phyloP scores from a whole-genome alignment of 2,113 vertebrate species.

The Pangasianodon hypophthalmus region DNA sequence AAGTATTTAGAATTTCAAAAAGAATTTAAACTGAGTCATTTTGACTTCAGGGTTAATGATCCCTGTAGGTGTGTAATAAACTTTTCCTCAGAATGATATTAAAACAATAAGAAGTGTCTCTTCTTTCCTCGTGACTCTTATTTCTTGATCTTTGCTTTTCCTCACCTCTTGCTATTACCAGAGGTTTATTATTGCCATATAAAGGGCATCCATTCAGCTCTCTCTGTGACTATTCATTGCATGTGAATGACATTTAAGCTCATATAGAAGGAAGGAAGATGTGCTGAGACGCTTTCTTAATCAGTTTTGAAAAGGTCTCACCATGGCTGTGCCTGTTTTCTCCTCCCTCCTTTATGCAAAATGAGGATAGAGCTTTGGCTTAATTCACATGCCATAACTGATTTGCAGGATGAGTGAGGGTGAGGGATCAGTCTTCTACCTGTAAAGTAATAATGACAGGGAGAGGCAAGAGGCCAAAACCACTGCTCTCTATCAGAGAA shows the following conservation, averaged over 20 bases:
- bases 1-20: no score
- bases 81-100: conserved; percentile 15
- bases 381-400: conserved; percentile 55
- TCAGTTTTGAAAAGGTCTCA: conserved; percentile 58
- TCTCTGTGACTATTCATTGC: conserved; percentile 32
- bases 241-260: conserved; percentile 52
- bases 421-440: conserved; percentile 41
- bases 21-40: not conserved
- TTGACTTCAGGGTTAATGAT: not conserved
- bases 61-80: not conserved
- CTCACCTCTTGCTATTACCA: conserved; percentile 16
- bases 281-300: conserved; percentile 55
- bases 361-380: conserved; percentile 36
- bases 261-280: conserved; percentile 51
- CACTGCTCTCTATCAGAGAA: conserved; percentile 27
- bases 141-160: conserved; percentile 35
- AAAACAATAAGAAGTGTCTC: not conserved
- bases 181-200: conserved; percentile 41
- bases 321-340: conserved; percentile 39
- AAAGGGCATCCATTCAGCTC: conserved; percentile 22
- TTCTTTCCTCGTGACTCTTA: conserved; percentile 6
- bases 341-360: conserved; percentile 16
- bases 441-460: conserved; percentile 46
- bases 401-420: conserved; percentile 51
- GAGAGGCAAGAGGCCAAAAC: conserved; percentile 35